Base-by-base conservation (phyloP, 2,113 vertebrate genomes). In the Catharus fuscescens region DNA sequence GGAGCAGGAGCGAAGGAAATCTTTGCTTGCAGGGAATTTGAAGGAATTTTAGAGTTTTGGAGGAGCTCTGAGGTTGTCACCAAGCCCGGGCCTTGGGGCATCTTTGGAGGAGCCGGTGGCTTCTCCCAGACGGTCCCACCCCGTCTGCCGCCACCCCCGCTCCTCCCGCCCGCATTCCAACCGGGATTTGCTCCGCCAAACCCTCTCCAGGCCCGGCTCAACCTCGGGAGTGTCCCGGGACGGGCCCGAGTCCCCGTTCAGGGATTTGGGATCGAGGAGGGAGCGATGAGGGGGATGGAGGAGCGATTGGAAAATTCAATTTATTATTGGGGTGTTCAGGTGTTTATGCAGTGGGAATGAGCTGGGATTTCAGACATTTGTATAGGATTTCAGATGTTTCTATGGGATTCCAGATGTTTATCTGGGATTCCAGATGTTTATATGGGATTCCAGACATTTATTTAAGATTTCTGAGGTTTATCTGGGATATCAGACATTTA, bases 171-270 rank as follows among this genome's bases (percentile, higher is more conserved):
- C 25, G 44, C 20, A 34, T 74, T 85, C 82, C 82, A 8, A 19
- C 34, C 21, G 42, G 83, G 83, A 77, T 86, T 86, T 32, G 36
- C 83, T 36, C 31, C 11, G 0, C 31, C 31, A 1, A 31, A 9
- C 31, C 69, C 45, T 31, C 5, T 34, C 16, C 54, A 5, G 19
- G 25, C 21, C 21, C 26, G 13, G 14, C 79, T 65, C 28, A 31
- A 8, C 28, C 52, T 31, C 31, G 56, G 2, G 11, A 31, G 34
- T 4, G 25, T 50, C 54, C 6, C 4, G 11, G 67, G 28, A 28
- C 0, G 9, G n/a, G 52, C 5, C 64, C 12, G 4, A 52, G 1
- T 24, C 5, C 29, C n/a, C 5, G 2, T 12, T 1, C 1, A 21
- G 4, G 31, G 38, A 5, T 48, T 9, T 23, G 44, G 25, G 29